Conservation (phyloP, 92 coral and sea anemone genomes). For the Diadumene lineata region DNA sequence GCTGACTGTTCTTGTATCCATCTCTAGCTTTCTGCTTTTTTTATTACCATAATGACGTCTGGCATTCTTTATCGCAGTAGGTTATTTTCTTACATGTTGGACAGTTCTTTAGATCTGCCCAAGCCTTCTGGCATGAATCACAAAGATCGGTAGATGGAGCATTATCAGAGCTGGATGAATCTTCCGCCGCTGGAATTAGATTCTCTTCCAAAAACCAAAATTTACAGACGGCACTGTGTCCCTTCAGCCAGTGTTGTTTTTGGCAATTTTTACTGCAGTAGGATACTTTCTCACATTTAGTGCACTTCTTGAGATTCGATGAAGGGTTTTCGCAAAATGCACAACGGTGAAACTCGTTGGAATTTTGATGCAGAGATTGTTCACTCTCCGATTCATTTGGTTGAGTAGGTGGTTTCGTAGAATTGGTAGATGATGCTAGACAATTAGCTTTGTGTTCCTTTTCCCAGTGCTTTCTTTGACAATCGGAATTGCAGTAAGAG, state of each 20-base stretch:
- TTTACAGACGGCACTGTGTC: not conserved
- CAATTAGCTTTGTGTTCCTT: not conserved
- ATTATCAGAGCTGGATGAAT: too few relatives aligned
- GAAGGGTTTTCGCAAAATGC: conserved; percentile 9
- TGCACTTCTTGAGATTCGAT: conserved; percentile 31
- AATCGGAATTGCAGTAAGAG: not conserved
- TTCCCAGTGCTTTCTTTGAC: not conserved
- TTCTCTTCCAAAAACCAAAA: not conserved
- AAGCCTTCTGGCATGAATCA: conserved; percentile 29
- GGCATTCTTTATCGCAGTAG: conserved; percentile 46
- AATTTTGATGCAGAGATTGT: not conserved
- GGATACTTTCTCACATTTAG: conserved; percentile 33
- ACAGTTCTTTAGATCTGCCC: conserved; percentile 35
- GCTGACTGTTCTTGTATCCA: too few relatives aligned
- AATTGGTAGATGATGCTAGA: not conserved
- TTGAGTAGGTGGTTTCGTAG: not conserved
- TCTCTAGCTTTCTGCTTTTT: not conserved
- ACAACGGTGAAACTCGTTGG: not conserved
- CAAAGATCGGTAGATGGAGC: conserved; percentile 1
- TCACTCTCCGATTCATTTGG: too few relatives aligned
- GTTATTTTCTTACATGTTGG: conserved; percentile 33
- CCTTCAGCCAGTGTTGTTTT: conserved; percentile 1
- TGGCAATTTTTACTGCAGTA: conserved; percentile 50
- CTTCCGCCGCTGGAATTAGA: too few relatives aligned
- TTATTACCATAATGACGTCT: not conserved